Base-by-base conservation (phyloP, 1,140 invertebrate species). In the Macrocentrus cingulum region DNA sequence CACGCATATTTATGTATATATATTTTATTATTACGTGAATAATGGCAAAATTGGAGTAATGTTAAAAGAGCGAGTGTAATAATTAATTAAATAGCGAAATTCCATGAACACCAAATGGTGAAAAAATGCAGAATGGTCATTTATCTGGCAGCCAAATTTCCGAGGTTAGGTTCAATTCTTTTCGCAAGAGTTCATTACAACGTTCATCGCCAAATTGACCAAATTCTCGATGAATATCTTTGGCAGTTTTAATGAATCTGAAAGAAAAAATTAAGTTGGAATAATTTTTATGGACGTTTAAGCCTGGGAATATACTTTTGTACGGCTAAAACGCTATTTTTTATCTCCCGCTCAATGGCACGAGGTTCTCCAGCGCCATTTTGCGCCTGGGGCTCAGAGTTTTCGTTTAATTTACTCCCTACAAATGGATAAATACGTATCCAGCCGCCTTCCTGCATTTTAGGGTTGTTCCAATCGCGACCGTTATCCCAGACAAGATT, bases 361-460 rank as follows among this genome's bases (percentile, higher is more conserved):
- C 64, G 66, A 1, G 61, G 57, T 9, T 54, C 34, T 41, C 65
- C 64, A 0, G 56, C n/a, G 41, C 39, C 22, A 20, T 59, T 34
- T 25, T 61, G 51, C 4, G 60, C 39, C 37, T 56, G 44, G 4
- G 62, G 62, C 48, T 64, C 65, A 7, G 57, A 23, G 2, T 48
- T 53, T n/a, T 71, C 62, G 2, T 59, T 22, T 15, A 55, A 29
- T 64, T 74, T 68, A 11, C 42, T 52, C 18, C 54, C 59, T 20
- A 52, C 61, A 13, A 80, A 58, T 18, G 85, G 85, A 72, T 81
- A 86, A n/a, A 85, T 76, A 50, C 85, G 69, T 13, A 85, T 78
- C 85, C 85, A 87, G 18, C 83, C 82, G 2, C 85, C 85, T 66
- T 85, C 84, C 18, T 69, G 68, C 7, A 69, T 67, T n/a, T 76